Percentiles rank a stretch among this genome's conserved stretches.
phyloP scores from a whole-genome alignment of 23 tunicate genomes.

The Ciona savignyi region DNA sequence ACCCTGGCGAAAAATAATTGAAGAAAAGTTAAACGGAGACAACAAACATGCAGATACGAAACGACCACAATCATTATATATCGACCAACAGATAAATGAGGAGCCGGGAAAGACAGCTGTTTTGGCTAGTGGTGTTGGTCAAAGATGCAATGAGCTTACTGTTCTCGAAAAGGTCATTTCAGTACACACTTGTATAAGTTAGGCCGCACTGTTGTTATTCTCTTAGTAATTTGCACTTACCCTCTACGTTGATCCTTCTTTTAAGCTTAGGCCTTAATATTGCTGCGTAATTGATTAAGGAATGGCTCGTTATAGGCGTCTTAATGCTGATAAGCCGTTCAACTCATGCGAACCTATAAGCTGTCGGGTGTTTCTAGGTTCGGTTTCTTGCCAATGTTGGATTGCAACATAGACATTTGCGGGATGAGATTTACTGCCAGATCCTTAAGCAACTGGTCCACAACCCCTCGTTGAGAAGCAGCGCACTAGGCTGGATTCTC shows the following conservation, averaged over 20 bases:
- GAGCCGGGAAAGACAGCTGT: neutral
- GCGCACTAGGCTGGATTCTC: constrained; percentile 80
- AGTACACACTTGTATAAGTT: too few relatives aligned
- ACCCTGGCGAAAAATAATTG: constrained; percentile 38
- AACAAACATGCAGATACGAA: neutral
- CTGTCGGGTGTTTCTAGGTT: constrained; percentile 24
- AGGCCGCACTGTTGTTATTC: too few relatives aligned
- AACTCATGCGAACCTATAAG: neutral
- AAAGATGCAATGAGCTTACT: constrained; percentile 20
- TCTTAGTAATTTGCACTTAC: too few relatives aligned
- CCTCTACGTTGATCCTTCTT: too few relatives aligned
- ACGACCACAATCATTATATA: neutral
- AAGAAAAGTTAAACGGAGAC: too few relatives aligned
- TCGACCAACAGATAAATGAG: neutral
- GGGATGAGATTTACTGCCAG: constrained; percentile 80
- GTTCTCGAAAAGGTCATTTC: constrained; percentile 61
- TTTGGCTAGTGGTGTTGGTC: neutral
- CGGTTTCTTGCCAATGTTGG: constrained; percentile 53
- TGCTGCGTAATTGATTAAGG: too few relatives aligned
- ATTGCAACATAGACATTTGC: constrained; percentile 25
- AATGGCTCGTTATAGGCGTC: neutral
- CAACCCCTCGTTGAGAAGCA: constrained; percentile 67
- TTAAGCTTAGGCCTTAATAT: too few relatives aligned
- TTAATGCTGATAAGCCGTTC: neutral
- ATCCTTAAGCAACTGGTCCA: constrained; percentile 60